These are phyloP conservation scores for Riparia riparia DNA, from an alignment of 2,113 vertebrate genomes.

Conservation along the genomic window DNA sequence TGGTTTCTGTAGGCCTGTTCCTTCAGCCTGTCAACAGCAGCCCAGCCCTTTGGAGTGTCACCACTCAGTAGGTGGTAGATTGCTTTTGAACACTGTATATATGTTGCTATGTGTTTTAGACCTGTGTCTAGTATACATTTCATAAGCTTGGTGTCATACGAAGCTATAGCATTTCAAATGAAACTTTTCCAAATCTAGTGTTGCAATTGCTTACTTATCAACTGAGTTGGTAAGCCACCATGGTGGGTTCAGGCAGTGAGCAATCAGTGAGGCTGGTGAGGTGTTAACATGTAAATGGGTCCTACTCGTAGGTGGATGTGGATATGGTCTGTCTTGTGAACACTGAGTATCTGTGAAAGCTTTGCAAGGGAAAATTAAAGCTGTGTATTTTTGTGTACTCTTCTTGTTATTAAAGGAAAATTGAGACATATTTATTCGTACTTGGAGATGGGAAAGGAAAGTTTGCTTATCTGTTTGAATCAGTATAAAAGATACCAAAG, in stretches of 20 bases:
- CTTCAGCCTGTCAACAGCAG: not conserved
- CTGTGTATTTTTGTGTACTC: not conserved
- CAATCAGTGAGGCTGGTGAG: not conserved
- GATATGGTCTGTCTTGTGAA: not conserved
- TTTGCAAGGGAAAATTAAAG: slow-evolving; percentile 15
- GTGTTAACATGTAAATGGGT: not conserved
- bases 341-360: not conserved
- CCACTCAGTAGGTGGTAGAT: not conserved
- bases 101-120: not conserved
- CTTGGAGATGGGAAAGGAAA: not conserved
- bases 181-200: not conserved
- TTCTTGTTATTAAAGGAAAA: not conserved
- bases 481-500: not conserved
- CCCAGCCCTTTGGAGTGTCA: not conserved
- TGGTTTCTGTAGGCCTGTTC: not conserved
- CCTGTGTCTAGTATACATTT: not conserved
- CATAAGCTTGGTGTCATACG: not conserved
- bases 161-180: not conserved
- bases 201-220: not conserved
- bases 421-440: not conserved
- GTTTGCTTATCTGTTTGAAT: not conserved
- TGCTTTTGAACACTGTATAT: not conserved
- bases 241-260: not conserved
- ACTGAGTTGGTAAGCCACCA: not conserved
- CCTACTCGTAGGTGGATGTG: not conserved